These are phyloP conservation scores for Myoxocephalus aenaeus DNA, from an alignment of 2,797 vertebrate species.

Conservation along the genomic window DNA sequence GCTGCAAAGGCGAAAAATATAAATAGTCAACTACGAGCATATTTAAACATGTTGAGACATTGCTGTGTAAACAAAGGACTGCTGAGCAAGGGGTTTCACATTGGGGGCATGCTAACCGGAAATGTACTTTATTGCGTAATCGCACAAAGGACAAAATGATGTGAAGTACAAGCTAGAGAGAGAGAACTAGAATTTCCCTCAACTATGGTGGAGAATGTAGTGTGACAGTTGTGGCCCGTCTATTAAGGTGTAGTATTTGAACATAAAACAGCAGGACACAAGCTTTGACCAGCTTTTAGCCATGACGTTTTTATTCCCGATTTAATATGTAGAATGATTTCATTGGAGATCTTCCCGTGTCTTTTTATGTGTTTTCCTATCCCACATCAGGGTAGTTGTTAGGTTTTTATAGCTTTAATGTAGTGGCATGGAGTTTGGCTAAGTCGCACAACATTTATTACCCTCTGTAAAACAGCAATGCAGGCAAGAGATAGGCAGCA, in stretches of 20 bases:
- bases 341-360: slow-evolving; percentile 7
- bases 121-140: neutral
- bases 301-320: slow-evolving; percentile 8
- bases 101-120: neutral
- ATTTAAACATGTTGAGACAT: neutral
- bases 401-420: slow-evolving; percentile 29
- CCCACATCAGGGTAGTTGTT: slow-evolving; percentile 17
- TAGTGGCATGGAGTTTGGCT: slow-evolving; percentile 18
- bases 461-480: slow-evolving; percentile 19
- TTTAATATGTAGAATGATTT: slow-evolving; percentile 17
- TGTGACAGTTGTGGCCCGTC: neutral
- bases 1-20: neutral
- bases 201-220: neutral
- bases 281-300: neutral
- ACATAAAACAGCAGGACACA: neutral
- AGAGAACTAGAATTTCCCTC: neutral
- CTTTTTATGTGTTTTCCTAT: slow-evolving; percentile 30
- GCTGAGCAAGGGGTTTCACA: neutral
- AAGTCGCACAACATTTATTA: slow-evolving; percentile 28
- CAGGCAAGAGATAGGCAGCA: slow-evolving; percentile 9
- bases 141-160: neutral
- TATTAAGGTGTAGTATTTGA: neutral
- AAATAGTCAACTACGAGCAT: neutral
- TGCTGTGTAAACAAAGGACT: neutral
- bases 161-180: neutral